Base-by-base conservation (phyloP, 2,113 vertebrate species). In the Oenanthe oenanthe region DNA sequence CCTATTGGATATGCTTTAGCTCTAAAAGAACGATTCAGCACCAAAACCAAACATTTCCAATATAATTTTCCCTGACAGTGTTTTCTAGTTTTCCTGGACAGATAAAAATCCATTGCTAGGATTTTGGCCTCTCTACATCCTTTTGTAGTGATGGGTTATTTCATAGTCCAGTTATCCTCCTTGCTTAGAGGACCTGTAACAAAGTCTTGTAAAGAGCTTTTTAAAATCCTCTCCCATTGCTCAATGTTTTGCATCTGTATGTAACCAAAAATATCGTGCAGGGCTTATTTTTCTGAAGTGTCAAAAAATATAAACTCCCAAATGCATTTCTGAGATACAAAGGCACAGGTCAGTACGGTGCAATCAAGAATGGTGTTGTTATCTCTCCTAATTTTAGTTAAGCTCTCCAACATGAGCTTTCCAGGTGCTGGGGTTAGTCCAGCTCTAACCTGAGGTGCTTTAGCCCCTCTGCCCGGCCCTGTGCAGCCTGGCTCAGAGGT, bases 51-150 rank as follows among this genome's bases (percentile, higher is more conserved):
- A 75, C 42, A 38, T 12, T 93, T 89, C 54, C 83, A 92, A 53
- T 75, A 58, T 65, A 25, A 80, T 88, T 94, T 82, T 90, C 78
- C 56, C 70, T 61, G 75, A 58, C 7, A 1, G 17, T 75, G 38
- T 72, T 93, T 87, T 76, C 53, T 76, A 65, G 53, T 81, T 97
- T 78, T 42, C 57, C 60, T 70, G 71, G 45, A 74, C 7, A 42
- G 76, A 85, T 82, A 77, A 67, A 95, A 95, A 92, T 85, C 63
- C 63, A 36, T 85, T 85, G 51, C 40, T 65, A n/a, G 63, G 76
- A 62, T 84, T 95, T 70, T 42, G 50, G 32, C 21, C 22, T 62
- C 58, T 63, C 56, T 80, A 10, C 50, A 42, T 80, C 57, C 21
- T 81, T 79, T 79, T 53, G 26, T 77, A 71, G 65, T 70, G 70